phyloP scores from a whole-genome alignment of 2,113 vertebrate species.

The Drymodes brunneopygia region DNA sequence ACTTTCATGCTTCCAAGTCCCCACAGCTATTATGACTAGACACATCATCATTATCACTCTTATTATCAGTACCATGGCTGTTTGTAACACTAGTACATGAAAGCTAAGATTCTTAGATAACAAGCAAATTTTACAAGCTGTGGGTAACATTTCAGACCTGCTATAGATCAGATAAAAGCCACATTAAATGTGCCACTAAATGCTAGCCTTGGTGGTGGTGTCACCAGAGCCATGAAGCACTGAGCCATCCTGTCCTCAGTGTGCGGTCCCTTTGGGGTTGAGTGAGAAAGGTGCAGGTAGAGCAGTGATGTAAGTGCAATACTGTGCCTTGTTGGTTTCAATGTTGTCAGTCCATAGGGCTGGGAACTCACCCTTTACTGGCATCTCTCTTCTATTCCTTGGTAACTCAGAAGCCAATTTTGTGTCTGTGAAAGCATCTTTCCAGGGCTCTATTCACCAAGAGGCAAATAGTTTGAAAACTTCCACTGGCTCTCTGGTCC shows the following conservation, averaged over 20 bases:
- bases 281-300: not conserved
- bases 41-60: not conserved
- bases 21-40: not conserved
- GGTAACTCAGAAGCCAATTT: not conserved
- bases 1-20: not conserved
- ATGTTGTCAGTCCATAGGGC: not conserved
- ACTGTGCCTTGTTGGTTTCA: not conserved
- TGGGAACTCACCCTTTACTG: not conserved
- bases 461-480: not conserved
- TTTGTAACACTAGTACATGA: not conserved
- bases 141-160: not conserved
- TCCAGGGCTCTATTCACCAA: not conserved
- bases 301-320: not conserved
- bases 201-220: not conserved
- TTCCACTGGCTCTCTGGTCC: not conserved
- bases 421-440: not conserved
- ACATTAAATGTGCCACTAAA: not conserved
- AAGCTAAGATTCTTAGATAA: slow-evolving; percentile 25
- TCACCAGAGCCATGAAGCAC: not conserved
- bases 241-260: not conserved
- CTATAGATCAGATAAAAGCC: slow-evolving; percentile 7
- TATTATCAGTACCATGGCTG: not conserved
- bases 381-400: not conserved
- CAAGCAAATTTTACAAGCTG: not conserved
- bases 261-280: not conserved